These are phyloP conservation scores for Daboia siamensis DNA, from an alignment of 2,113 vertebrate genomes.

Conservation along the genomic window DNA sequence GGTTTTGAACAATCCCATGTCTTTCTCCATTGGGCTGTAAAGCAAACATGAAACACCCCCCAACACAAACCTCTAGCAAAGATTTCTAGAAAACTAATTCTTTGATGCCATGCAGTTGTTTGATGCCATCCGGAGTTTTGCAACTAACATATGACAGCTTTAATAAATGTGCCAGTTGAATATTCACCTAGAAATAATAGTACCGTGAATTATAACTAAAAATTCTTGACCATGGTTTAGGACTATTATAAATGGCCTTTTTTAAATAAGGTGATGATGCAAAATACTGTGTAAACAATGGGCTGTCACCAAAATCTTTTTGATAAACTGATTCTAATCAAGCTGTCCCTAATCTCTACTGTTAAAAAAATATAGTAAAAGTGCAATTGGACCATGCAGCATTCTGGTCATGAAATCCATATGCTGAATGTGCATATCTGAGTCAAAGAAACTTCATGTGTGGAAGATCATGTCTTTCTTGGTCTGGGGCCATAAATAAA, in stretches of 20 bases:
- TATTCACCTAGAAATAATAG: not conserved
- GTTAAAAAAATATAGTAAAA: not conserved
- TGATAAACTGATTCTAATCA: not conserved
- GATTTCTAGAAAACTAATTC: not conserved
- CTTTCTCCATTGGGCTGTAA: not conserved
- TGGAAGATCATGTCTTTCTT: not conserved
- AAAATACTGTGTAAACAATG: not conserved
- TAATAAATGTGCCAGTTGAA: not conserved
- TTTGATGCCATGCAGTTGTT: not conserved
- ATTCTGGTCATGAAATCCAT: not conserved
- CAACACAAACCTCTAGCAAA: not conserved
- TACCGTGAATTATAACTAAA: not conserved
- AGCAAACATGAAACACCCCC: not conserved
- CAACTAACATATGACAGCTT: not conserved
- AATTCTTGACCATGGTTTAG: not conserved
- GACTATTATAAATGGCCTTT: not conserved
- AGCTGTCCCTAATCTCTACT: not conserved
- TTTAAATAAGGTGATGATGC: not conserved
- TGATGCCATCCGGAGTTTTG: not conserved
- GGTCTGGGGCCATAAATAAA: not conserved
- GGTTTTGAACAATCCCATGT: not conserved
- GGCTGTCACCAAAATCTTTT: too few relatives aligned
- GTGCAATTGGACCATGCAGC: not conserved
- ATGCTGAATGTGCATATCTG: not conserved
- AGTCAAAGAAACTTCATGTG: not conserved